phyloP scores from a whole-genome alignment of 2,888 invertebrate species.

The Drosophila atroscutellata region DNA sequence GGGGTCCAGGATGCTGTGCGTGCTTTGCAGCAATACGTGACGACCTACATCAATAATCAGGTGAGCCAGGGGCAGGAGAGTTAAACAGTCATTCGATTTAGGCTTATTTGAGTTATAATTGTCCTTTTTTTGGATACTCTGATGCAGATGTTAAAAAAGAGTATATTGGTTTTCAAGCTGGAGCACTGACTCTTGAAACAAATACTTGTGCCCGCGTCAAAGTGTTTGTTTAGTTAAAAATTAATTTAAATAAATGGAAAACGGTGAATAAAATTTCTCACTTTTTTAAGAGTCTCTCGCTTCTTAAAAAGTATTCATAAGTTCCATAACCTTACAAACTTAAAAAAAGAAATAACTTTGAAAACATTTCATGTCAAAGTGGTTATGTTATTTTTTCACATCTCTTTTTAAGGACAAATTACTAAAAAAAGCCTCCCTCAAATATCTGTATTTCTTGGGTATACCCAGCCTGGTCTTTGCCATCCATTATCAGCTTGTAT shows the following conservation, averaged over 20 bases:
- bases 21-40: conserved; percentile 92
- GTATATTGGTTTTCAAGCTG: neutral
- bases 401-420: neutral
- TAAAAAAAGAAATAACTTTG: neutral
- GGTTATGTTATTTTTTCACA: neutral
- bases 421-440: no score
- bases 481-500: neutral
- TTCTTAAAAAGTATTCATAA: neutral
- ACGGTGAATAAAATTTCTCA: no score
- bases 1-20: conserved; percentile 94
- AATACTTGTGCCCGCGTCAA: neutral
- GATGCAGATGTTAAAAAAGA: neutral
- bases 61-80: conserved; percentile 83
- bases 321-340: neutral
- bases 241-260: no score
- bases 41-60: conserved; percentile 90
- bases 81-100: conserved; percentile 8
- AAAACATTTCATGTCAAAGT: neutral
- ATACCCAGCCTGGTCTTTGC: no score
- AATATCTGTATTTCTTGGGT: no score
- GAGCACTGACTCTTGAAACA: neutral
- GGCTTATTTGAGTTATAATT: conserved; percentile 47
- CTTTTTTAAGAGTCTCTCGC: neutral
- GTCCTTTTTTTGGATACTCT: conserved; percentile 11
- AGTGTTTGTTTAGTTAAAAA: no score